Evolutionary conservation across 2,888 invertebrate genomes (phyloP).

Genomic region (Caenorhabditis virilis): DNA sequence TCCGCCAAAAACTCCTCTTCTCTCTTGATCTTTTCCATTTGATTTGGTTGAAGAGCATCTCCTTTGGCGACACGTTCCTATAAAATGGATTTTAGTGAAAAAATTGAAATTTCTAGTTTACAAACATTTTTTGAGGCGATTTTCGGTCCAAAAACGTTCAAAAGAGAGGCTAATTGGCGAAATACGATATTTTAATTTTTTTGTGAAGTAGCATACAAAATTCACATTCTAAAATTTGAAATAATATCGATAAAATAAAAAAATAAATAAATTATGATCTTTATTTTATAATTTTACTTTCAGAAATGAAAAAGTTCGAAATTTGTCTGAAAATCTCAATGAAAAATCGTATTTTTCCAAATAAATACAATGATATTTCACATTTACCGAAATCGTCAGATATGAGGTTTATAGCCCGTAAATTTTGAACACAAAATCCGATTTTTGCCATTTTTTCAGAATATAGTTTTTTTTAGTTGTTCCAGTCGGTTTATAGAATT

Average conservation of each 20-base stretch:
- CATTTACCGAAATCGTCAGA: too few relatives aligned
- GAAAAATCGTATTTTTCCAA: too few relatives aligned
- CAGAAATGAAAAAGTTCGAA: too few relatives aligned
- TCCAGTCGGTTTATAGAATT: too few relatives aligned
- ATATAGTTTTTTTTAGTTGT: too few relatives aligned
- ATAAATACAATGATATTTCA: too few relatives aligned
- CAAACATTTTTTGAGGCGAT: constrained; percentile 5
- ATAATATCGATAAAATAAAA: background rate
- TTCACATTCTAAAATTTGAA: background rate
- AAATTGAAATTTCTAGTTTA: background rate
- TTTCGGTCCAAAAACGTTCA: background rate
- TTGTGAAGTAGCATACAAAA: background rate
- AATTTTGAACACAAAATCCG: too few relatives aligned
- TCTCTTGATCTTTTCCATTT: constrained; percentile 61
- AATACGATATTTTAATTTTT: background rate
- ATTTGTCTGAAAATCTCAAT: too few relatives aligned
- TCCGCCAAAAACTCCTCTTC: constrained; percentile 48
- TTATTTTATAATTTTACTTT: too few relatives aligned
- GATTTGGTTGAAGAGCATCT: constrained; percentile 61
- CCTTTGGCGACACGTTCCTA: constrained; percentile 52
- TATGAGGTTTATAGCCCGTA: too few relatives aligned
- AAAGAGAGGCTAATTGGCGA: background rate
- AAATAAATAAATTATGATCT: too few relatives aligned
- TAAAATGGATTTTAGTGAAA: background rate
- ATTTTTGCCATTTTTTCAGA: too few relatives aligned